These are phyloP conservation scores for Ophion ellenae DNA, from an alignment of 2,888 invertebrate species.

Conservation along the genomic window DNA sequence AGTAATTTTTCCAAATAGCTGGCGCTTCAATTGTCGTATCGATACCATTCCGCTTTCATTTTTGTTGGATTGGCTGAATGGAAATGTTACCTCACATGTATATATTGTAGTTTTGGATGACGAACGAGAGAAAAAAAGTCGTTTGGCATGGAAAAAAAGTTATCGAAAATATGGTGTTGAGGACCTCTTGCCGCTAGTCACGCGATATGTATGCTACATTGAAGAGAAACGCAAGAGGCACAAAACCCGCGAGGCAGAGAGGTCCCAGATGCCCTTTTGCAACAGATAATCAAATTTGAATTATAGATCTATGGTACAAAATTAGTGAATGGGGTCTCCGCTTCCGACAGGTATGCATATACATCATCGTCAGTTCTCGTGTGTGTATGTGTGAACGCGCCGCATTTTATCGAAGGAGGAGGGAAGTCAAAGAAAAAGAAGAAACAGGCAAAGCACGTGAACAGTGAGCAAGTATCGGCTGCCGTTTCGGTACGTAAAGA, in stretches of 20 bases:
- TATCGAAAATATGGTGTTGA: conserved; percentile 7
- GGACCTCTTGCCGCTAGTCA: conserved; percentile 16
- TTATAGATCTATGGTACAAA: conserved; percentile 78
- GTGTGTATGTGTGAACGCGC: conserved; percentile 32
- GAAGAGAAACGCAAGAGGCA: conserved; percentile 41
- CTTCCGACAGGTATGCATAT: conserved; percentile 35
- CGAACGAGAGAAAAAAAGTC: background rate
- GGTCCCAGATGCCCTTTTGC: conserved; percentile 77
- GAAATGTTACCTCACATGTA: background rate
- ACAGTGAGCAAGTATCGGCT: conserved; percentile 50
- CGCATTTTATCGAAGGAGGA: conserved; percentile 60
- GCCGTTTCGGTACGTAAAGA: conserved; percentile 52
- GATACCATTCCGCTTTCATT: no score
- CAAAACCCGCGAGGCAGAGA: conserved; percentile 61
- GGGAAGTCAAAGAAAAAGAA: conserved; percentile 68
- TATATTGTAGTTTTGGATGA: background rate
- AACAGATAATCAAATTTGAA: conserved; percentile 78
- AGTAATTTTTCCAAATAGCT: no score
- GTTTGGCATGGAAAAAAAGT: conserved; percentile 1
- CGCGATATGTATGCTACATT: conserved; percentile 5
- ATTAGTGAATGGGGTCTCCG: conserved; percentile 75
- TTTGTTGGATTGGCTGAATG: background rate
- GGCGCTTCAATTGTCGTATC: no score
- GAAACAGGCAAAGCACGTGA: conserved; percentile 58
- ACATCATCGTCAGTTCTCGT: background rate